Conservation (phyloP, 1,140 invertebrate species). For the Armadillidium nasatum region DNA sequence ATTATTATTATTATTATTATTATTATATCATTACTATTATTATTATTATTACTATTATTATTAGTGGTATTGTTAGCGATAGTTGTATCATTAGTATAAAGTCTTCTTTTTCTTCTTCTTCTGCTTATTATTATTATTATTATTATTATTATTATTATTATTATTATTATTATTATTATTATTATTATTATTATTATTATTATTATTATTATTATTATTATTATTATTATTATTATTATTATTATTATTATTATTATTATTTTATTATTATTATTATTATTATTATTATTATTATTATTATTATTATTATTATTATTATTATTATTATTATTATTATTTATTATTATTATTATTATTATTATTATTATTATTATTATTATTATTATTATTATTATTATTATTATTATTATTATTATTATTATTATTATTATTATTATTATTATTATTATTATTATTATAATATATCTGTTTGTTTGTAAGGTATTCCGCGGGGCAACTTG, state of each 20-base stretch:
- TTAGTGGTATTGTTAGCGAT: too few species aligned
- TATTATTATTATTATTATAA: not conserved
- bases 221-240: too few species aligned
- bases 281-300: too few species aligned
- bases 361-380: not conserved
- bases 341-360: not conserved
- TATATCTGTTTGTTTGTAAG: conserved; percentile 49
- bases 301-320: too few species aligned
- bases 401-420: not conserved
- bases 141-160: conserved; percentile 17
- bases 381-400: conserved; percentile 19
- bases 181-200: not conserved
- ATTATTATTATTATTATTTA: too few species aligned
- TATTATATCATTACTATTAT: too few species aligned
- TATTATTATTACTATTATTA: too few species aligned
- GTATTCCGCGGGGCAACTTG: conserved; percentile 77
- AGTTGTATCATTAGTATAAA: not conserved
- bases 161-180: conserved; percentile 7
- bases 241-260: too few species aligned
- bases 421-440: not conserved
- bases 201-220: conserved; percentile 17
- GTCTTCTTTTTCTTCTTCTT: too few species aligned
- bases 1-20: too few species aligned
- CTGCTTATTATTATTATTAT: not conserved
- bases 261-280: too few species aligned